A percentile compares a stretch with the other conserved stretches of the same genome.
Conservation (phyloP, 64 coral and sea anemone species). For the Pachyseris speciosa region DNA sequence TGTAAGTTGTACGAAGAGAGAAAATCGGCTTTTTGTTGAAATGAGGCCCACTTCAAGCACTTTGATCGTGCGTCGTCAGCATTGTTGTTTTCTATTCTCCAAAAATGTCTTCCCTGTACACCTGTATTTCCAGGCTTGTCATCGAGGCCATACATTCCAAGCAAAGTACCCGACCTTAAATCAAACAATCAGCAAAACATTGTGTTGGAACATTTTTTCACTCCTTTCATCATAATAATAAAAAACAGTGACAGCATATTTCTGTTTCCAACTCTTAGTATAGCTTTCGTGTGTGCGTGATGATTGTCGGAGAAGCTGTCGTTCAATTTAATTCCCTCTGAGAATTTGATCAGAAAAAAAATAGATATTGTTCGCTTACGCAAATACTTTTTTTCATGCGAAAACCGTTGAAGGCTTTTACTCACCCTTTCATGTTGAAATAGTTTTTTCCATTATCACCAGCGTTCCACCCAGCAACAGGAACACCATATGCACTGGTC, state of each 20-base stretch:
- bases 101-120: neutral
- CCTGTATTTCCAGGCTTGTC: neutral
- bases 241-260: too few relatives aligned
- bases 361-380: too few relatives aligned
- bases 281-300: too few relatives aligned
- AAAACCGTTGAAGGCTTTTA: too few relatives aligned
- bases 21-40: neutral
- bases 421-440: constrained; percentile 1
- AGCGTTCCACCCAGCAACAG: constrained; percentile 45
- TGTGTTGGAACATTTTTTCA: too few relatives aligned
- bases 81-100: constrained; percentile 20
- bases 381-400: too few relatives aligned
- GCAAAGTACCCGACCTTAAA: neutral
- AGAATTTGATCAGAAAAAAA: too few relatives aligned
- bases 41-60: neutral
- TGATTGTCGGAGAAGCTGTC: too few relatives aligned
- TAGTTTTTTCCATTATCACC: neutral
- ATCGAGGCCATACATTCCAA: neutral
- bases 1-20: neutral
- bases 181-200: too few relatives aligned
- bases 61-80: neutral
- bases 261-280: too few relatives aligned
- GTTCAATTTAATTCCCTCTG: too few relatives aligned
- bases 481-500: neutral
- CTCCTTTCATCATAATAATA: too few relatives aligned